Conservation (phyloP, 2,888 invertebrate genomes). For the Drosophila demipolita region DNA sequence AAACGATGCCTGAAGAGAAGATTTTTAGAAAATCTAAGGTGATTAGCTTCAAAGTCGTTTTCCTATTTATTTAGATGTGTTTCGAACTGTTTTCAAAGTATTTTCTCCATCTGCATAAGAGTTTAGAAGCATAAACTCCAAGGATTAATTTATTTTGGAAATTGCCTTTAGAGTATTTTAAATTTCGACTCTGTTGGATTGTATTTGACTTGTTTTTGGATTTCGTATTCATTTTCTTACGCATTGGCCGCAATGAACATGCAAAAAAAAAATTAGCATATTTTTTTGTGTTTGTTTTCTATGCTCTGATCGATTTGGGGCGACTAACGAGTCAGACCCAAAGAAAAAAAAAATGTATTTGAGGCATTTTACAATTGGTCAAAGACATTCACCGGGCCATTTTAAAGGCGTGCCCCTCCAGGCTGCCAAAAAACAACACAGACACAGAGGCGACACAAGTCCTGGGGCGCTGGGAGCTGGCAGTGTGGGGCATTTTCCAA, state of each 20-base stretch:
- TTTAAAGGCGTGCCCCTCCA: slow-evolving; percentile 46
- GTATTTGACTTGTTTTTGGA: slow-evolving; percentile 11
- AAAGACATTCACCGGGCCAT: slow-evolving; percentile 39
- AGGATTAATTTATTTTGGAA: not conserved
- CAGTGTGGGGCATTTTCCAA: slow-evolving; percentile 60
- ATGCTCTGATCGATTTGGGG: slow-evolving; percentile 69
- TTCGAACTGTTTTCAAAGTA: not conserved
- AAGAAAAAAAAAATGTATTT: slow-evolving; percentile 8
- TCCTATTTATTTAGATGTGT: not conserved
- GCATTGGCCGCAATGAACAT: slow-evolving; percentile 67
- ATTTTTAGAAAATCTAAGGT: not conserved
- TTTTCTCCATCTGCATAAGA: not conserved
- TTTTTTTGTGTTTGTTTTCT: slow-evolving; percentile 47
- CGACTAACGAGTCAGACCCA: slow-evolving; percentile 56
- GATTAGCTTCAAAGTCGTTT: not conserved
- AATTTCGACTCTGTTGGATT: slow-evolving; percentile 16
- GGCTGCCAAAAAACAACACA: slow-evolving; percentile 17
- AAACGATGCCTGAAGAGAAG: not conserved
- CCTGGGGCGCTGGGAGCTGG: slow-evolving; percentile 2
- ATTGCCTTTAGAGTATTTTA: slow-evolving; percentile 27
- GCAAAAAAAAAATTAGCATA: slow-evolving; percentile 67
- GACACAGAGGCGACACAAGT: slow-evolving; percentile 38
- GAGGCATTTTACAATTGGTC: slow-evolving; percentile 65
- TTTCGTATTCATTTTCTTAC: slow-evolving; percentile 64
- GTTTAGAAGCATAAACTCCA: not conserved